Evolutionary conservation across 2,888 invertebrate genomes (phyloP).

Genomic region (Philopedon plagiatum): DNA sequence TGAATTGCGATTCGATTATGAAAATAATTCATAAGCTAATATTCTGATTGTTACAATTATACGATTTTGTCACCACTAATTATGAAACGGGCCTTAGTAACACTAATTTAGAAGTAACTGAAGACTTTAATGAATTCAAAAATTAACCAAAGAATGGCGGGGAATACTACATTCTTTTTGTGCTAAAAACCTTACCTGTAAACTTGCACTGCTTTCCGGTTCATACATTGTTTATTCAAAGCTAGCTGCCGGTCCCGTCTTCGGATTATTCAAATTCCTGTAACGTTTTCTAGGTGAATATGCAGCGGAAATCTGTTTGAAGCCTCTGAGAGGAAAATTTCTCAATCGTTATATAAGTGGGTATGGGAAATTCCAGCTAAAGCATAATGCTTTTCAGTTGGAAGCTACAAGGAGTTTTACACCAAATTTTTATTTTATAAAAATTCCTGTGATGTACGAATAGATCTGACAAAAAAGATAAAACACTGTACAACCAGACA

Average conservation of each 20-base stretch:
- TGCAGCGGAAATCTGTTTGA: constrained; percentile 31
- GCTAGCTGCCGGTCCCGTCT: constrained; percentile 19
- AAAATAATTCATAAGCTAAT: too few species aligned
- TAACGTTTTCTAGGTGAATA: constrained; percentile 23
- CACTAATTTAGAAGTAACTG: background rate
- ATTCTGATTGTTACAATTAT: too few species aligned
- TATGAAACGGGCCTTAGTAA: too few species aligned
- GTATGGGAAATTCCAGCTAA: constrained; percentile 23
- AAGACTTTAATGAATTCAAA: background rate
- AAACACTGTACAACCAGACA: too few species aligned
- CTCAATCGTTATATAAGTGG: constrained; percentile 24
- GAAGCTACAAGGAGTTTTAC: constrained; percentile 1
- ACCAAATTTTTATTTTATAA: too few species aligned
- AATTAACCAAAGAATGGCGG: too few species aligned
- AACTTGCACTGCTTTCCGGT: constrained; percentile 25
- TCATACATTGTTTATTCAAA: constrained; percentile 31
- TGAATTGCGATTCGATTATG: too few species aligned
- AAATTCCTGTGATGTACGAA: too few species aligned
- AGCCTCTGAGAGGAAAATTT: constrained; percentile 24
- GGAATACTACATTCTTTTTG: too few species aligned
- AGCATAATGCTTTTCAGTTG: background rate
- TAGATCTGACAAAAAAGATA: too few species aligned
- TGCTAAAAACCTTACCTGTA: constrained; percentile 24
- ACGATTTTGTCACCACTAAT: too few species aligned
- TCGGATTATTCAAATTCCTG: constrained; percentile 36